Base-by-base conservation (phyloP, 2,888 invertebrate species). In the Marasmarcha lunaedactyla region DNA sequence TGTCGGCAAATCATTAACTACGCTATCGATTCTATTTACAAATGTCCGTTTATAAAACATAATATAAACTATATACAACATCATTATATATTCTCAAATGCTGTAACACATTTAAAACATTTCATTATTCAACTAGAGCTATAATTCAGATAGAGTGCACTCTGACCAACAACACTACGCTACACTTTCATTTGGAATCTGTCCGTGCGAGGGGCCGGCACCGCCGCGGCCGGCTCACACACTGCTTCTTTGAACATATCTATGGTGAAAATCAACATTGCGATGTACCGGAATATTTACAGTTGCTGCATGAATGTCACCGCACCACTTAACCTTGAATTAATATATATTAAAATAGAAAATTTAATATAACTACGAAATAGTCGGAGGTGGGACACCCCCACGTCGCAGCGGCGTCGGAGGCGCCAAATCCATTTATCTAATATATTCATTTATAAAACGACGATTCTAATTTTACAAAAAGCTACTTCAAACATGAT, bases 21-120 rank as follows among this genome's bases (percentile, higher is more conserved):
- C 66, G 51, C 14, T 30, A 30, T 55, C 63, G 51, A 57, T 40
- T 40, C 62, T 81, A 81, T 79, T 61, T 79, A 81, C 79, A 81
- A 64, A 67, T 65, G 63, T 69, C 55, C 54, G 68, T 74, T 68
- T 71, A 77, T 63, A 74, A 81, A 79, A 79, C 78, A 78, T 77
- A 78, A 78, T 78, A 79, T 76, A 79, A 79, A 81, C 73, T 83
- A 83, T 83, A 77, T 83, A 83, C 83, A 83, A 79, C 77, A 74
- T 83, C 69, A 69, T 81, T 79, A 83, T 74, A 83, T 76, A 81
- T 83, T 74, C 77, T 77, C 78, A 81, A 83, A 83, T 83, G 81
- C 72, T 76, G 72, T 79, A 83, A 83, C 81, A 83, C 81, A 81
- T 83, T 74, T 81, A 83, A 83, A 81, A 74, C 73, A 79, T 81